Conservation (phyloP, 2,113 vertebrate genomes). For the Lepus europaeus region DNA sequence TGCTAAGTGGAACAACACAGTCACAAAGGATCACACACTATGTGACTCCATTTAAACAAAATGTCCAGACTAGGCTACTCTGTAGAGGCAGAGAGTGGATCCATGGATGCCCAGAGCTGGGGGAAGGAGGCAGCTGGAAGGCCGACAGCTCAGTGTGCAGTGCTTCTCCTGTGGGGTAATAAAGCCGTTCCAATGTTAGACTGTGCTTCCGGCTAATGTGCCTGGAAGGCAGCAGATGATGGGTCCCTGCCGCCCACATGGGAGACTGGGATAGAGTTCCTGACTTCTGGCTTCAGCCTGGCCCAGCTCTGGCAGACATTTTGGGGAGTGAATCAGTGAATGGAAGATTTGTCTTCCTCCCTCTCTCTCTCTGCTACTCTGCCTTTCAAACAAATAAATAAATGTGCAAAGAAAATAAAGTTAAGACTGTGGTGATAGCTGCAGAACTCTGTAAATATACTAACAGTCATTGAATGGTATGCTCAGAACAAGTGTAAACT, state of each 20-base stretch:
- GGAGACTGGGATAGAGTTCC: too few relatives aligned
- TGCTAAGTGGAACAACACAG: constrained; percentile 23
- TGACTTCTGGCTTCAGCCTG: too few relatives aligned
- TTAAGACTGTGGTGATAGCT: neutral
- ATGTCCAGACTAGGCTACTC: neutral
- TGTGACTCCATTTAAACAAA: neutral
- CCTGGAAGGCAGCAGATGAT: too few relatives aligned
- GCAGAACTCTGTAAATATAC: constrained; percentile 37
- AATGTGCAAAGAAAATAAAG: too few relatives aligned
- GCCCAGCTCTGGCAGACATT: too few relatives aligned
- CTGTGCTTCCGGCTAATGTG: neutral
- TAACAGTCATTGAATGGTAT: constrained; percentile 39
- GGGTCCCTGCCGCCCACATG: too few relatives aligned
- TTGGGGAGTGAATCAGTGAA: too few relatives aligned
- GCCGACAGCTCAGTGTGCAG: neutral
- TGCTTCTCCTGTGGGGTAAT: neutral
- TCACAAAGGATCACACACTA: neutral
- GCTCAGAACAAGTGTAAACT: neutral
- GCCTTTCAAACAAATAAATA: too few relatives aligned
- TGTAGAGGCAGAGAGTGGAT: neutral
- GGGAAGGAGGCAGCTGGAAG: too few relatives aligned
- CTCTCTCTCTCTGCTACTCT: too few relatives aligned
- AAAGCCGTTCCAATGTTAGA: constrained; percentile 23
- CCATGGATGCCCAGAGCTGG: neutral
- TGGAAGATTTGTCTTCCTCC: too few relatives aligned